Percentiles rank a stretch among this genome's conserved stretches.
Evolutionary conservation across 2,888 invertebrate genomes (phyloP).

Genomic region (Terebella lapidaria): DNA sequence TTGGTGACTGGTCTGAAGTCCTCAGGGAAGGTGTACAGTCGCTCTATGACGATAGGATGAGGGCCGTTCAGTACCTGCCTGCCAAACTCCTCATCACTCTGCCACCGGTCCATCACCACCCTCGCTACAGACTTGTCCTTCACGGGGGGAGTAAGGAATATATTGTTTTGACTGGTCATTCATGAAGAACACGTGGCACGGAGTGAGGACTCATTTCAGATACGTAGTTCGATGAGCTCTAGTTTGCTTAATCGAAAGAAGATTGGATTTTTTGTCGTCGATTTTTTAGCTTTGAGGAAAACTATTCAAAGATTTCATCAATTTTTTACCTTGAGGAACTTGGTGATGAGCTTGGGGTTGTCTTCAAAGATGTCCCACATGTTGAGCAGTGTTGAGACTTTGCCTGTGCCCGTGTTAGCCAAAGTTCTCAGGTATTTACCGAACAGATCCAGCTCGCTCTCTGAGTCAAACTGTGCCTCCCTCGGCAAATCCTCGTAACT

Average conservation of each 20-base stretch:
- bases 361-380: conserved; percentile 20
- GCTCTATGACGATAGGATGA: conserved; percentile 15
- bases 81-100: conserved; percentile 23
- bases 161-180: too few relatives aligned
- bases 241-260: too few relatives aligned
- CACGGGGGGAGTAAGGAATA: background rate
- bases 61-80: conserved; percentile 23
- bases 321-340: conserved; percentile 17
- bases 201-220: too few relatives aligned
- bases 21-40: conserved; percentile 7
- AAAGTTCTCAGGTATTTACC: conserved; percentile 13
- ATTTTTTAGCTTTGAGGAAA: too few relatives aligned
- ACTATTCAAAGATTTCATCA: too few relatives aligned
- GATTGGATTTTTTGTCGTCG: too few relatives aligned
- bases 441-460: conserved; percentile 17
- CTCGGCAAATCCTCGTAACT: conserved; percentile 19
- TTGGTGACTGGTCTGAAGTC: conserved; percentile 7
- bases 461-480: conserved; percentile 9
- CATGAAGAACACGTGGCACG: too few relatives aligned
- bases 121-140: background rate
- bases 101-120: conserved; percentile 12
- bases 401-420: conserved; percentile 15
- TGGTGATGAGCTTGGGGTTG: conserved; percentile 6
- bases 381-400: conserved; percentile 11
- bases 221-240: too few relatives aligned